Evolutionary conservation across 2,113 vertebrate genomes (phyloP).

Genomic region (Regulus satrapa): DNA sequence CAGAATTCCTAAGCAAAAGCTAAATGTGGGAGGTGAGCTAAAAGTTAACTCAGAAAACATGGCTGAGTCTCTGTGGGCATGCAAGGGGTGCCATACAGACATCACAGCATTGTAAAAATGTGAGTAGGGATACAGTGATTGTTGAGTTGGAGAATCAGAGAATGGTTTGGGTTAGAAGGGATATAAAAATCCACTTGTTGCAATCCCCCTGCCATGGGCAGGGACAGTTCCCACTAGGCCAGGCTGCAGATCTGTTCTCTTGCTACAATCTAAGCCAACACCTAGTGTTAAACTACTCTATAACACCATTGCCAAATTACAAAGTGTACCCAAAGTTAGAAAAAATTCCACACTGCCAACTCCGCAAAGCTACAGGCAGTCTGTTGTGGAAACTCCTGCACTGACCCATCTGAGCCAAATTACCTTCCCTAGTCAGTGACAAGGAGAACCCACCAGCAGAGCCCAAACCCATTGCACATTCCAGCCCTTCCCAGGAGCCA

Average conservation of each 20-base stretch:
- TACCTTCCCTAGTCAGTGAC: neutral
- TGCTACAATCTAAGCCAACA: neutral
- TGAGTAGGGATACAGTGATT: fast-evolving
- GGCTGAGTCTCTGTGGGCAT: fast-evolving
- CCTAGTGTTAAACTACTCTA: fast-evolving
- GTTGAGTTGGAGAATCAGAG: neutral
- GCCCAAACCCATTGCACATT: fast-evolving
- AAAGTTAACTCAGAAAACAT: neutral
- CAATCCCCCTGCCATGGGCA: neutral
- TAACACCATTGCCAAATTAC: neutral
- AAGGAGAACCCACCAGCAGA: neutral
- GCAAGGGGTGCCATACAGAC: neutral
- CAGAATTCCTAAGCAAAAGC: neutral
- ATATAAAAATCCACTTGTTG: neutral
- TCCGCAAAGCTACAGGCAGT: neutral
- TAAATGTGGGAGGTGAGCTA: neutral
- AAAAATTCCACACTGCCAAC: neutral
- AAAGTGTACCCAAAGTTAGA: neutral
- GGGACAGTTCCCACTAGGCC: too few relatives aligned
- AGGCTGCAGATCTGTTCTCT: neutral
- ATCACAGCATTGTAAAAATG: neutral
- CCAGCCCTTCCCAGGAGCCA: neutral
- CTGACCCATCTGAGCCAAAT: neutral
- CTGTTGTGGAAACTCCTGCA: neutral
- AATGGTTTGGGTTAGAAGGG: neutral